Conservation (phyloP, 2,113 vertebrate genomes). For the Erinaceus europaeus region DNA sequence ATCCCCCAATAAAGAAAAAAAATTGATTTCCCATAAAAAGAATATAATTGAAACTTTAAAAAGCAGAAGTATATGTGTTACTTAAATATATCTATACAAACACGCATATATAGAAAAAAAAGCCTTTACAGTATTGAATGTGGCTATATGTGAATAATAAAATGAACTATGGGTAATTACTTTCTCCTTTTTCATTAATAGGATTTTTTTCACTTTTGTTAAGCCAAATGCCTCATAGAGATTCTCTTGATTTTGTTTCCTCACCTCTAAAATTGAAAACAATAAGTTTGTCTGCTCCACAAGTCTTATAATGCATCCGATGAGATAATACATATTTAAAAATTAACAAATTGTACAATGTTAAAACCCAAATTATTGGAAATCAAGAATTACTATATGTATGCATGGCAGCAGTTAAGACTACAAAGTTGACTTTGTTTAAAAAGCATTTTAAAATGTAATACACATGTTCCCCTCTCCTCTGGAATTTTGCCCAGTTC, state of each 20-base stretch:
- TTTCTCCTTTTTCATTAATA: background rate
- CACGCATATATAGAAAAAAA: background rate
- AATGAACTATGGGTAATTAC: background rate
- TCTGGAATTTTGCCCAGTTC: background rate
- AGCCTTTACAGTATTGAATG: slow-evolving; percentile 1
- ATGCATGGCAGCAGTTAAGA: background rate
- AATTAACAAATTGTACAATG: background rate
- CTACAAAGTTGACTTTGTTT: background rate
- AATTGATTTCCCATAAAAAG: background rate
- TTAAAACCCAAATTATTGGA: slow-evolving; percentile 2
- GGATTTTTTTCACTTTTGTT: slow-evolving; percentile 1
- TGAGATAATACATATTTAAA: background rate
- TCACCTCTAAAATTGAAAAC: background rate
- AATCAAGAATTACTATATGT: background rate
- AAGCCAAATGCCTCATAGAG: background rate
- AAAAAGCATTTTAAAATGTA: background rate
- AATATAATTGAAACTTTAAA: slow-evolving; percentile 27
- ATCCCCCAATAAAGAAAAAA: background rate
- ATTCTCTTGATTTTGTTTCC: background rate
- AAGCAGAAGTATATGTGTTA: background rate
- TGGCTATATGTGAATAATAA: background rate
- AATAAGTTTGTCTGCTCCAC: background rate
- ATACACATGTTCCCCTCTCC: background rate
- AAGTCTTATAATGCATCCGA: background rate
- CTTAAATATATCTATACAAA: background rate